Evolutionary conservation across 2,113 vertebrate species (phyloP), one percentile per base, ranked within the genome.

Genomic region (Misgurnus mizolepis): DNA sequence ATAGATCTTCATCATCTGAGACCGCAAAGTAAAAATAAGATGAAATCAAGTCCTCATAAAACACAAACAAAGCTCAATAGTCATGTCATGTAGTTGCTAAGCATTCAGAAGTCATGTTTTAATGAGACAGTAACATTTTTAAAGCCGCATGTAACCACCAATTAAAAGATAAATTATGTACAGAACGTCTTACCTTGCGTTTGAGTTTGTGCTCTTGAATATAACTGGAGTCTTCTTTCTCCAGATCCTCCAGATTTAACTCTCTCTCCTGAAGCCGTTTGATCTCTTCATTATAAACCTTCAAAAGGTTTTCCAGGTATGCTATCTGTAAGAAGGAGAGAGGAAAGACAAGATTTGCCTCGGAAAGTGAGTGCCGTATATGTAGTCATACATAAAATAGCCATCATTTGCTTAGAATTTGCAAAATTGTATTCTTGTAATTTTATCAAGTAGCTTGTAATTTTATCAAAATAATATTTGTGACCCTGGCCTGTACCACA

Each of bases 201-300:
- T 98, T 98, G 5, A 98, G 89, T n/a, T 92, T 93, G 62, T 95
- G 92, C 86, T 98, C 96, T 91, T 97, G 96, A 78, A 98, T 89
- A 86, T 97, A 96, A 0, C 87, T 58, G 0, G 95, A 98, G 83
- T 96, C 95, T 8, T 95, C 94, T 0, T 91, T 81, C 10, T 83
- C 91, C 85, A 98, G 0, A 49, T 97, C 96, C 0, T 91, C 91
- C 22, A 97, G 60, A 55, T 90, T 91, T 80, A 98, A 71, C 85
- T 98, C 96, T 0, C 87, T 88, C 67, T 94, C 94, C 85, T 97
- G 96, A 6, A 98, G 91, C 1, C 93, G 90, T 6, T 75, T 88
- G 83, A 98, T 98, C 87, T 98, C 95, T 0, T 92, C 90, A 5
- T 93, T 92, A 67, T 96, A 96, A 0, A 94, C 85, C 1, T 93